Evolutionary conservation across 1,140 invertebrate genomes (phyloP), one percentile per base, ranked within the genome.

Genomic region (Mercenaria mercenaria): DNA sequence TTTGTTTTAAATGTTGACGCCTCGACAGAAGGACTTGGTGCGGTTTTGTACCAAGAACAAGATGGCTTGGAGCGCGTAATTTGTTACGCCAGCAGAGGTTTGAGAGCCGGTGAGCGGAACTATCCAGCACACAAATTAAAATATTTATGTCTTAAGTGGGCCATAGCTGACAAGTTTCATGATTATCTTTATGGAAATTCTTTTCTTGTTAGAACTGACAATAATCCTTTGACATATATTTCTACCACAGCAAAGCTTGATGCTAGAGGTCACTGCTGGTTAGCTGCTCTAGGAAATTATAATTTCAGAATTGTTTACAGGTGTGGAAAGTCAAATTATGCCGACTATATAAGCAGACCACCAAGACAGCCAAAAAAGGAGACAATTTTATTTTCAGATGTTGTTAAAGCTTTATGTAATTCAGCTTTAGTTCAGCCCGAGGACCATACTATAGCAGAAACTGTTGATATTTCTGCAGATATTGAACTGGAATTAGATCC

Each of bases 11-110:
- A 92, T 69, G 79, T 67, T 18, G 91, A 93, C 82, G 92, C 85
- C 10, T 29, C 20, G 92, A 91, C 18, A 93, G 93, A 0, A n/a
- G n/a, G n/a, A n/a, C n/a, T n/a, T n/a, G n/a, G n/a, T n/a, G n/a
- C n/a, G n/a, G n/a, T n/a, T n/a, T 86, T 95, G n/a, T 91, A n/a
- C 23, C 94, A 94, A 86, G 39, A 59, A 29, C 83, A 92, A 61
- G 84, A 92, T 10, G 89, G 91, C 61, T 59, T 76, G 23, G 80
- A 91, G 67, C 41, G 87, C 13, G 90, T 91, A 0, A 90, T 94
- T 8, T 88, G 91, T 0, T 89, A 92, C 81, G 86, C 81, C 26
- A 88, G 83, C 26, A 69, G 81, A 43, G 80, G 84, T n/a, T 59
- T 92, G 29, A 56, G 20, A 0, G 20, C 20, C 59, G 74, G 56